Evolutionary conservation across 2,113 vertebrate genomes (phyloP), one percentile per base, ranked within the genome.

Genomic region (Zootoca vivipara): DNA sequence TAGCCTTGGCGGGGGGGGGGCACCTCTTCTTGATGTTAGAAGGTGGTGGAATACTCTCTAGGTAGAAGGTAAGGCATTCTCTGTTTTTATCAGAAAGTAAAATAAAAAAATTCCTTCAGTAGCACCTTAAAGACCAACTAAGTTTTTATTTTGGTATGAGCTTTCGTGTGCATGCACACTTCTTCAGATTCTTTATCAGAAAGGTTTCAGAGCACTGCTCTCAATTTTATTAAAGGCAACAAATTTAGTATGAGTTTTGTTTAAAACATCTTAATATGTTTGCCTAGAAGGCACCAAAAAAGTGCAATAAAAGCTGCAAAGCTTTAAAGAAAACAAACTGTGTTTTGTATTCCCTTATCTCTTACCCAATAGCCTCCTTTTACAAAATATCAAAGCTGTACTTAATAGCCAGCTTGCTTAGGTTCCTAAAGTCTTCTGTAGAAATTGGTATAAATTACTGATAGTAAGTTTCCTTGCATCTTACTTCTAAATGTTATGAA

Each of bases 291-390:
- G 52, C 78, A 52, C 40, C 42, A n/a, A 67, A 81, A 81, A 87
- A 65, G 26, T 0, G 0, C 38, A 9, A 30, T 84, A 85, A 24
- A 64, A 33, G 78, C 90, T 93, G 70, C 86, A 84, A 92, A 89
- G 62, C 78, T 16, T 90, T 92, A 92, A 88, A 85, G 94, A 92
- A 94, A 94, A 95, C 88, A 95, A 95, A 95, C 94, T 16, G 94
- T 85, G 87, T 93, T 86, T 83, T 58, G 88, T 92, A 83, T 89
- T 92, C 93, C 91, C 83, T 93, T 81, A 84, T 89, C 69, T 78
- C 91, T 52, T 86, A 82, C 84, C 46, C 77, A 85, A 87, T 91
- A 92, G 82, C 92, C 75, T 92, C 56, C 30, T 75, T 94, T 95
- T 94, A 82, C 89, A 95, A 93, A n/a, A 89, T 91, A 78, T 93